Conservation (phyloP, 2,888 invertebrate genomes). For the Nephrotoma guestfalica region DNA sequence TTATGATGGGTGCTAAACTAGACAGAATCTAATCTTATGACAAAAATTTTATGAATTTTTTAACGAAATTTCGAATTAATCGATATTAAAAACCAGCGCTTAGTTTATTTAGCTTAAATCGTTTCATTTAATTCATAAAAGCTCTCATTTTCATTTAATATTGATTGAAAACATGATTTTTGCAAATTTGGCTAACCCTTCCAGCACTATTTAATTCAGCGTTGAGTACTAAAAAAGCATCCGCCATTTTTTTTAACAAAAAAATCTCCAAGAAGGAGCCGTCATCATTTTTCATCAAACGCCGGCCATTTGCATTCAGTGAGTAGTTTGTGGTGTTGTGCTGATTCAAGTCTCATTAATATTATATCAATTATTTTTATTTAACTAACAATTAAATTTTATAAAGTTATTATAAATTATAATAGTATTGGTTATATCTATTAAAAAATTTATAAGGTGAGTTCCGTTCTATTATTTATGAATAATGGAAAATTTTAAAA, state of each 20-base stretch:
- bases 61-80: background rate
- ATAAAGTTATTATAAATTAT: background rate
- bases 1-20: background rate
- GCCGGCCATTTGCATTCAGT: constrained; percentile 4
- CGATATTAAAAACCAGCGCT: background rate
- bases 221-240: background rate
- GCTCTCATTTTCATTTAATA: background rate
- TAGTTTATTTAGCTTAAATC: background rate
- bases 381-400: background rate
- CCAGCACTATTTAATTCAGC: background rate
- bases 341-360: background rate
- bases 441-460: background rate
- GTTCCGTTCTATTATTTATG: background rate
- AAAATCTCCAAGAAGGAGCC: background rate
- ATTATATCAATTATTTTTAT: background rate
- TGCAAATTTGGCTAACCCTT: background rate
- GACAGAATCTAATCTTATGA: background rate
- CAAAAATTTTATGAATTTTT: background rate
- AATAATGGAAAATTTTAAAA: background rate
- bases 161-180: background rate
- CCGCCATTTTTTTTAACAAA: background rate
- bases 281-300: background rate
- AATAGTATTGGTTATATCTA: background rate
- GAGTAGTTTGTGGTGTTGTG: constrained; percentile 3
- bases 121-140: background rate